Base-by-base conservation (phyloP, 2,888 invertebrate species). In the Tineola bisselliella region DNA sequence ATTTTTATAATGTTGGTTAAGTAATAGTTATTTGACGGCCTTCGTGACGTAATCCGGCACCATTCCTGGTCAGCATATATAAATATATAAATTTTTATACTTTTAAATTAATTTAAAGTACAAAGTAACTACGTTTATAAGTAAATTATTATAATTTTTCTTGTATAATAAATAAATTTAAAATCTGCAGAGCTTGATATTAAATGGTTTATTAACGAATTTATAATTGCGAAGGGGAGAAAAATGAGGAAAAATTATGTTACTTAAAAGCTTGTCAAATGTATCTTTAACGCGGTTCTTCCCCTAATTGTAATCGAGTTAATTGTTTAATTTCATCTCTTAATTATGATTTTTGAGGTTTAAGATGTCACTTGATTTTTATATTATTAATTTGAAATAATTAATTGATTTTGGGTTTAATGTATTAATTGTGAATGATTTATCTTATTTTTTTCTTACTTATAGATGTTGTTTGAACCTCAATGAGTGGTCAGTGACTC, bases 191-290 rank as follows among this genome's bases (percentile, higher is more conserved):
- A 18, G 15, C 19, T 56, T 56, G 1, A 19, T 19, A 18, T 17
- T 56, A 31, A 58, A 31, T 58, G 13, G 4, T 13, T 10, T 33
- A 33, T 58, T 58, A 58, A 54, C 12, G 25, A 58, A 58, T 58
- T 58, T 75, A 76, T 84, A 83, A 84, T 84, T 86, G 84, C 81
- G 71, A 71, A 67, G 82, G 82, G 86, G 83, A 75, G 81, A 81
- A 82, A 84, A 84, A 83, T 72, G 72, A 77, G 74, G 76, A 76
- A 76, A 84, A 83, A 84, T 84, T 78, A 70, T 79, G 76, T 86
- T 81, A 81, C 76, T 76, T 73, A 72, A 72, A 54, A 25, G 59
- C 69, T 71, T 73, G 76, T 79, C 81, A 81, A 78, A 76, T 73
- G 15, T 71, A 77, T 75, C 70, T 78, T 76, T 74, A 74, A 77